phyloP scores from a whole-genome alignment of 1,140 invertebrate genomes.

The Cotesia typhae region DNA sequence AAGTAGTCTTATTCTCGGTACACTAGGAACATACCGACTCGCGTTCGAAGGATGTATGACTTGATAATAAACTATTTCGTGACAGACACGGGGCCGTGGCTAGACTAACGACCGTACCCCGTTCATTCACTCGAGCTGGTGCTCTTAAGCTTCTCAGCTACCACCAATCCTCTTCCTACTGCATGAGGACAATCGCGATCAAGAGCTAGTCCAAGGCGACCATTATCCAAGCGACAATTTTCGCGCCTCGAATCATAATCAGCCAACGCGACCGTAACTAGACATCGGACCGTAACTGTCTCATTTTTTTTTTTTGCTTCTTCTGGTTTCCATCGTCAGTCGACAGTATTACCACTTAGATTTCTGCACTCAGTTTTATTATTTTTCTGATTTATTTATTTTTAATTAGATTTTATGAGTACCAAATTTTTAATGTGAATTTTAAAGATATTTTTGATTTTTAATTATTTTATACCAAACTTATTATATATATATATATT shows the following conservation, averaged over 20 bases:
- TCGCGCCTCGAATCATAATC: conserved; percentile 32
- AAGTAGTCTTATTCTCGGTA: conserved; percentile 52
- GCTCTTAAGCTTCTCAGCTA: not conserved
- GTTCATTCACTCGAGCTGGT: conserved; percentile 43
- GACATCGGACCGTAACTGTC: not conserved
- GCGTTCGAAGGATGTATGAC: conserved; percentile 58
- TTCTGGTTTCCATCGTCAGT: too few relatives aligned
- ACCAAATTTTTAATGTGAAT: too few relatives aligned
- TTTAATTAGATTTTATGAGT: too few relatives aligned
- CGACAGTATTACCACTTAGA: too few relatives aligned
- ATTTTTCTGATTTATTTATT: too few relatives aligned
- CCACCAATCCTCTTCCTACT: too few relatives aligned
- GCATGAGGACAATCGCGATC: not conserved
- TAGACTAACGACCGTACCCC: conserved; percentile 65
- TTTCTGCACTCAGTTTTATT: too few relatives aligned
- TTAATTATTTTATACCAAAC: too few relatives aligned
- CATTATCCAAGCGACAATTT: conserved; percentile 41
- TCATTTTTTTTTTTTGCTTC: too few relatives aligned
- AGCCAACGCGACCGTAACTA: conserved; percentile 14
- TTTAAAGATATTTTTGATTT: too few relatives aligned
- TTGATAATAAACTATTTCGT: conserved; percentile 67
- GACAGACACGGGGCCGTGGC: conserved; percentile 67
- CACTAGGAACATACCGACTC: conserved; percentile 39
- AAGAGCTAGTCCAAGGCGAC: conserved; percentile 3
- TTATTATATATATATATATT: too few relatives aligned